Evolutionary conservation across 2,888 invertebrate species (phyloP).

Genomic region (Venusia cambrica): DNA sequence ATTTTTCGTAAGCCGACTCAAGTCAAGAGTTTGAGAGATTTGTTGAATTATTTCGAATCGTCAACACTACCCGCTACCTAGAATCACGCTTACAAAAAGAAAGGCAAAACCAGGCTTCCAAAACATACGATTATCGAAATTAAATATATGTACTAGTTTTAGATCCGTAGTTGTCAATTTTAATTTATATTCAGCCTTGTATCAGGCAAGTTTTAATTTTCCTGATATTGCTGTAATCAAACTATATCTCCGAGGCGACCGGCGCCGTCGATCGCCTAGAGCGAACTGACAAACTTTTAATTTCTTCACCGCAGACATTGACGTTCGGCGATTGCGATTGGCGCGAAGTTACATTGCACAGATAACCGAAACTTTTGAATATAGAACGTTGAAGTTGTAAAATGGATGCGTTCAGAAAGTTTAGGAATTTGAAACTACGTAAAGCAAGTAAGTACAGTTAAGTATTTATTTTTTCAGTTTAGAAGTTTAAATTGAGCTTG

Average conservation of each 20-base stretch:
- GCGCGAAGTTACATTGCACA: slow-evolving; percentile 71
- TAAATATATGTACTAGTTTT: too few species aligned
- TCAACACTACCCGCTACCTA: too few species aligned
- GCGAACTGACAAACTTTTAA: slow-evolving; percentile 75
- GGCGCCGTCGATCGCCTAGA: slow-evolving; percentile 60
- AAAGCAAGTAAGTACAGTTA: slow-evolving; percentile 27
- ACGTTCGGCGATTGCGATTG: slow-evolving; percentile 69
- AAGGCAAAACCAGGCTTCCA: too few species aligned
- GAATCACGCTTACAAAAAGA: too few species aligned
- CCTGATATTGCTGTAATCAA: slow-evolving; percentile 43
- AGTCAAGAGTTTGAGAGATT: too few species aligned
- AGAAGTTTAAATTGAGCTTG: slow-evolving; percentile 22
- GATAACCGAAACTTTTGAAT: slow-evolving; percentile 61
- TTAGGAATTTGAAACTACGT: slow-evolving; percentile 36
- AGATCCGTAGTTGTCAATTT: too few species aligned
- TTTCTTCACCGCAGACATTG: slow-evolving; percentile 72
- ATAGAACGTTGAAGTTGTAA: slow-evolving; percentile 49
- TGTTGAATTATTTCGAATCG: too few species aligned
- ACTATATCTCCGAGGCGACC: slow-evolving; percentile 48
- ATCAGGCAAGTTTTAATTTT: slow-evolving; percentile 30
- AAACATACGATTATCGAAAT: too few species aligned
- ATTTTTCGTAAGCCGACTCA: too few species aligned
- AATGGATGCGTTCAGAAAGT: slow-evolving; percentile 46
- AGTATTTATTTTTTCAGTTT: slow-evolving; percentile 23
- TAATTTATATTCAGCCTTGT: slow-evolving; percentile 21